phyloP scores from a whole-genome alignment of 2,797 vertebrate genomes.

The Mallotus villosus region DNA sequence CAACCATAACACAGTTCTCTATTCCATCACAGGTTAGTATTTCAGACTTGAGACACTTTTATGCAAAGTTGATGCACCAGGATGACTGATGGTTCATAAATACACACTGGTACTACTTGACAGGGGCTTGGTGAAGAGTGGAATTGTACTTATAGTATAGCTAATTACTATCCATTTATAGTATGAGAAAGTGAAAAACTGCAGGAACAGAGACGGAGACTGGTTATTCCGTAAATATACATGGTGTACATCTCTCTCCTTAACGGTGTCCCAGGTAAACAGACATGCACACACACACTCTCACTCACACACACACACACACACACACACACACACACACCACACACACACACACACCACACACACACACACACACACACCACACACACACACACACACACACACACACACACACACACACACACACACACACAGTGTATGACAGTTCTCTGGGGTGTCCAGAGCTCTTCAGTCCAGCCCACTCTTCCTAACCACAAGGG shows the following conservation, averaged over 20 bases:
- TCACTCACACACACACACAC: constrained; percentile 21
- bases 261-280: neutral
- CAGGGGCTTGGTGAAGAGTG: neutral
- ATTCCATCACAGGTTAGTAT: neutral
- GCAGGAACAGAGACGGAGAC: neutral
- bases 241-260: neutral
- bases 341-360: constrained; percentile 12
- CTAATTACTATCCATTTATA: no score
- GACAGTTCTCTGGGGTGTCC: constrained; percentile 33
- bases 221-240: no score
- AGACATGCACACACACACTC: neutral
- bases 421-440: constrained; percentile 17
- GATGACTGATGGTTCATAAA: neutral
- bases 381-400: constrained; percentile 3
- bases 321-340: constrained; percentile 7
- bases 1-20: no score
- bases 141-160: neutral
- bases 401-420: constrained; percentile 19
- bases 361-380: constrained; percentile 13
- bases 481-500: constrained; percentile 28
- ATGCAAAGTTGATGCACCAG: neutral
- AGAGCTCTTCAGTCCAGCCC: constrained; percentile 26
- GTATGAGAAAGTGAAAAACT: neutral
- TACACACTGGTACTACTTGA: neutral
- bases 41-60: neutral